Percentiles rank a stretch among this genome's conserved stretches.
Evolutionary conservation across 2,888 invertebrate species (phyloP).

Genomic region (Clusia tigrina): DNA sequence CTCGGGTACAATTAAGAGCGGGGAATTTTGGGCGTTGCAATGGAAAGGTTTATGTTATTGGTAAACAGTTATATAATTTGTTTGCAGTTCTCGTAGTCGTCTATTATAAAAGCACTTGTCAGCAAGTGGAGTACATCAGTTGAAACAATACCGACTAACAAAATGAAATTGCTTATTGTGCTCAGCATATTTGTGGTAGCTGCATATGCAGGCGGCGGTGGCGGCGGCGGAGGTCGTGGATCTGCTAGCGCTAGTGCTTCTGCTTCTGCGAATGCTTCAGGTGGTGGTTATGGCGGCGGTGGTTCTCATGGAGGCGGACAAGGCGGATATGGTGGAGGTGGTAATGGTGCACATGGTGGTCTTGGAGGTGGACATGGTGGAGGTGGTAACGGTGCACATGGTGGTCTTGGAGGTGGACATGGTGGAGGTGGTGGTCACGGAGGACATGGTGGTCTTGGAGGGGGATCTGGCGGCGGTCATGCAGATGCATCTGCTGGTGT

Average conservation of each 20-base stretch:
- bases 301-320: constrained; percentile 1
- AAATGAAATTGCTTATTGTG: constrained; percentile 50
- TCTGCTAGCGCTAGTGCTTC: constrained; percentile 38
- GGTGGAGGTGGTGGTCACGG: constrained; percentile 23
- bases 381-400: constrained; percentile 12
- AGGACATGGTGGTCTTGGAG: constrained; percentile 20
- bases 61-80: no score
- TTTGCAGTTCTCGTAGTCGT: no score
- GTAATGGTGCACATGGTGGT: background rate
- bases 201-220: constrained; percentile 41
- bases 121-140: constrained; percentile 18
- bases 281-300: constrained; percentile 19
- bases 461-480: constrained; percentile 11
- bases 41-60: no score
- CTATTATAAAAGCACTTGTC: constrained; percentile 31
- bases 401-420: constrained; percentile 21
- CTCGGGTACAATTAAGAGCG: no score
- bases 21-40: no score
- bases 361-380: constrained; percentile 11
- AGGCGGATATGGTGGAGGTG: background rate
- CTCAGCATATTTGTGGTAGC: constrained; percentile 47
- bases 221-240: constrained; percentile 35
- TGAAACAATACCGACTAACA: background rate
- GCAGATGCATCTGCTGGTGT: constrained; percentile 23
- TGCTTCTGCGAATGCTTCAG: constrained; percentile 28